Conservation (phyloP, 2,888 invertebrate species). For the Augiades crinisus region DNA sequence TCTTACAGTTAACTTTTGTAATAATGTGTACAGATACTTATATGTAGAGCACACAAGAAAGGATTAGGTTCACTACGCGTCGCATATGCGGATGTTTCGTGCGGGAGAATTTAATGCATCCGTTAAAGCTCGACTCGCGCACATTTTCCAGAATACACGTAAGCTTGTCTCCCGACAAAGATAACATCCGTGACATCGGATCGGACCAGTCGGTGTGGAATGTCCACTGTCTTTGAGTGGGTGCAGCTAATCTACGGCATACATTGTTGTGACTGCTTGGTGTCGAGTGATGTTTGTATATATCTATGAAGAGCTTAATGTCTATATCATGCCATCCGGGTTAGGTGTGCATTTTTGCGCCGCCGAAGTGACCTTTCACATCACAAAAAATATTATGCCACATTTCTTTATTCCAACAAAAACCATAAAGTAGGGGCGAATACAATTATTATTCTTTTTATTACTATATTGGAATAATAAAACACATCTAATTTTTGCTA, state of each 20-base stretch:
- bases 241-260: neutral
- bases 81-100: constrained; percentile 3
- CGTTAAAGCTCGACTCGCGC: neutral
- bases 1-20: neutral
- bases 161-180: constrained; percentile 18
- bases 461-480: too few relatives aligned
- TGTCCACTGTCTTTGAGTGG: constrained; percentile 10
- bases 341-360: too few relatives aligned
- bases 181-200: constrained; percentile 23
- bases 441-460: too few relatives aligned
- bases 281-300: neutral
- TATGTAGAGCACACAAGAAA: neutral
- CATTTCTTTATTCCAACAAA: too few relatives aligned
- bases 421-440: too few relatives aligned
- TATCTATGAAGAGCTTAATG: too few relatives aligned
- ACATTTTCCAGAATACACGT: constrained; percentile 15
- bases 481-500: neutral
- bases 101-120: constrained; percentile 4
- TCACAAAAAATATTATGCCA: too few relatives aligned
- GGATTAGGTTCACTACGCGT: neutral
- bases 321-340: too few relatives aligned
- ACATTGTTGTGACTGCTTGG: neutral
- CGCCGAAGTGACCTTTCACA: too few relatives aligned
- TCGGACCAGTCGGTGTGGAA: neutral
- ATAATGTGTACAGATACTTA: neutral